Percentiles rank a stretch among this genome's conserved stretches.
These are phyloP conservation scores for Hyposoter didymator DNA, from an alignment of 2,888 invertebrate genomes.

Conservation along the genomic window DNA sequence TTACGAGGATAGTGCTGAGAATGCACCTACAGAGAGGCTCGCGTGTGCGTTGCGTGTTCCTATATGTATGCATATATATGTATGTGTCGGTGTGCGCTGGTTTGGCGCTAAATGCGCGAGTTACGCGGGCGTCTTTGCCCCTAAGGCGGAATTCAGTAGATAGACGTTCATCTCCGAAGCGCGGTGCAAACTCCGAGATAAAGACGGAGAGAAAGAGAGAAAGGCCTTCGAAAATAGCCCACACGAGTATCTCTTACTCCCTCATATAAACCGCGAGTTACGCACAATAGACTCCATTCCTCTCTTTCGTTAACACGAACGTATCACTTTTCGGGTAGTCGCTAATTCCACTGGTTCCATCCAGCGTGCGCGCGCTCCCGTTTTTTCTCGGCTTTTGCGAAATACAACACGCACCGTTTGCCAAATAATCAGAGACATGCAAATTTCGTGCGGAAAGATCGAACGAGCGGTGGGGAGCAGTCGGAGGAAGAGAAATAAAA, in stretches of 20 bases:
- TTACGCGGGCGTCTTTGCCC: constrained; percentile 46
- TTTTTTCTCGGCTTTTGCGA: constrained; percentile 36
- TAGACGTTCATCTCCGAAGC: constrained; percentile 30
- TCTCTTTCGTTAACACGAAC: constrained; percentile 22
- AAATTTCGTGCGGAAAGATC: background rate
- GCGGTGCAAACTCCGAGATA: constrained; percentile 19
- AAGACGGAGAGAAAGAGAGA: constrained; percentile 14
- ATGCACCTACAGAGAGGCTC: constrained; percentile 5
- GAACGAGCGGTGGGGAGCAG: background rate
- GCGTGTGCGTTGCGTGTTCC: background rate
- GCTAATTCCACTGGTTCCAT: constrained; percentile 39
- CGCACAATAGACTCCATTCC: constrained; percentile 57
- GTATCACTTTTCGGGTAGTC: constrained; percentile 34
- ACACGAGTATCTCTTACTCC: constrained; percentile 55
- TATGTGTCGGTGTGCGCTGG: constrained; percentile 1
- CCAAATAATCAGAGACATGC: constrained; percentile 26
- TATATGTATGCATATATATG: background rate
- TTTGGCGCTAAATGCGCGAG: constrained; percentile 47
- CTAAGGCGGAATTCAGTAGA: constrained; percentile 44
- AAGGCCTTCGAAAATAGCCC: constrained; percentile 67
- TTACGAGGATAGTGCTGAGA: constrained; percentile 54
- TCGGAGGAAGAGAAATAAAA: constrained; percentile 3
- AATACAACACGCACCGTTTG: constrained; percentile 27
- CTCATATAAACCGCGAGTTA: constrained; percentile 43
- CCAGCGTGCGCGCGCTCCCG: constrained; percentile 9